Percentiles rank a stretch among this genome's conserved stretches.
phyloP scores from a whole-genome alignment of 1,140 invertebrate species.

The Trichonephila clavata region DNA sequence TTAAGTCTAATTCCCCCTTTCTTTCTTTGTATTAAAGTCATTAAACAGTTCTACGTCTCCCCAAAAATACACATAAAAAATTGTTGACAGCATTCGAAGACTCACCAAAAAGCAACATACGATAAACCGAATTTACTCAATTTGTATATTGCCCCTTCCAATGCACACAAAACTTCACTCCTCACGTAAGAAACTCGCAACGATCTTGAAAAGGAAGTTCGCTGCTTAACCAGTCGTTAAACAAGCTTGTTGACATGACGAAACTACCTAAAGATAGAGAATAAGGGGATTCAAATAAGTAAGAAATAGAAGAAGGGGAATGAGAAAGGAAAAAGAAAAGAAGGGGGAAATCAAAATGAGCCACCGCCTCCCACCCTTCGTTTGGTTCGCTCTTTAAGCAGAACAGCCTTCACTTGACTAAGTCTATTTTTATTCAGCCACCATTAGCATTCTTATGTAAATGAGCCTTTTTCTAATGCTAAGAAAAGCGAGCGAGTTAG shows the following conservation, averaged over 20 bases:
- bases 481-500: constrained; percentile 34
- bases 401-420: constrained; percentile 55
- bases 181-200: constrained; percentile 2
- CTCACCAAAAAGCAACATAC: not conserved
- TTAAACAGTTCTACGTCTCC: no score
- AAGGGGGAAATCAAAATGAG: constrained; percentile 44
- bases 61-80: no score
- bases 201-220: constrained; percentile 62
- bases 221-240: constrained; percentile 73
- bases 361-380: not conserved
- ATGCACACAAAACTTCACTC: constrained; percentile 19
- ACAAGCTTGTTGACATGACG: constrained; percentile 75
- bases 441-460: constrained; percentile 75
- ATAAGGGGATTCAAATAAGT: constrained; percentile 74
- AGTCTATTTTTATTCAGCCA: constrained; percentile 73
- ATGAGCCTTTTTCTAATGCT: constrained; percentile 74
- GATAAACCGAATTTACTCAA: constrained; percentile 11
- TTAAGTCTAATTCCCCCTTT: no score
- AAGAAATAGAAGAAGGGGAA: constrained; percentile 21
- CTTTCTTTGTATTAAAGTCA: no score
- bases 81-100: no score
- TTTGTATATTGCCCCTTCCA: constrained; percentile 27
- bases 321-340: not conserved
- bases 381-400: constrained; percentile 69
- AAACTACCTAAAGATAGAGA: constrained; percentile 63